Conservation (phyloP, 2,797 vertebrate species). For the Neoniphon sammara region DNA sequence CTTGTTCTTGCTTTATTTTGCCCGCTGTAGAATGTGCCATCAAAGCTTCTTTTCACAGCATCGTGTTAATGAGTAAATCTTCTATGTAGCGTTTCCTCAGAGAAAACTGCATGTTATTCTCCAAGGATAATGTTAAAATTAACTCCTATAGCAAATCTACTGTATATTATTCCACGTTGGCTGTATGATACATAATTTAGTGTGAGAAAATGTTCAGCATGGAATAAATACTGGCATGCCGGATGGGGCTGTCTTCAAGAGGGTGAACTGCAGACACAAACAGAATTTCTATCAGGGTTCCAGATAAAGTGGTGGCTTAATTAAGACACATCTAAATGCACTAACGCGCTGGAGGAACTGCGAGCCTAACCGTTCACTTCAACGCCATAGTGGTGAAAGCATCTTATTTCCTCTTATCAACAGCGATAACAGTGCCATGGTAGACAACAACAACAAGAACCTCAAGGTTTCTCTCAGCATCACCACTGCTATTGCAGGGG, state of each 20-base stretch:
- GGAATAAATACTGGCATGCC: slow-evolving; percentile 3
- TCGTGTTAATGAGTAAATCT: slow-evolving; percentile 38
- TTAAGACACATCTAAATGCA: slow-evolving; percentile 15
- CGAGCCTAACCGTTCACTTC: not conserved
- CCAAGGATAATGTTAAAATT: slow-evolving; percentile 22
- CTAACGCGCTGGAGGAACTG: not conserved
- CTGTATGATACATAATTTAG: slow-evolving; percentile 12
- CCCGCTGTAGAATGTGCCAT: slow-evolving; percentile 42
- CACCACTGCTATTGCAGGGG: not conserved
- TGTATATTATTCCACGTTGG: slow-evolving; percentile 23
- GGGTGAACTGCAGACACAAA: slow-evolving; percentile 5
- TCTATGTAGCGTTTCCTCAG: slow-evolving; percentile 12
- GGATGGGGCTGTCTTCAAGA: not conserved
- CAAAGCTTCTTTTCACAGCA: slow-evolving; percentile 3
- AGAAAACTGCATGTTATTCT: slow-evolving; percentile 32
- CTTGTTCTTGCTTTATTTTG: slow-evolving; percentile 35
- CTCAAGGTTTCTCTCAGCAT: slow-evolving; percentile 44
- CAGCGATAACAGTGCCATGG: slow-evolving; percentile 15
- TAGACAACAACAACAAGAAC: not conserved
- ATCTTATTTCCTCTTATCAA: slow-evolving; percentile 15
- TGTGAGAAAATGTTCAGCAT: slow-evolving; percentile 6
- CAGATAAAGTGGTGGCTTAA: slow-evolving; percentile 13
- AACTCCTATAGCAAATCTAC: slow-evolving; percentile 14
- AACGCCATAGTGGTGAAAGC: not conserved
- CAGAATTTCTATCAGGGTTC: not conserved